These are phyloP conservation scores for Nebria brevicollis DNA, from an alignment of 2,888 invertebrate genomes.

Conservation along the genomic window DNA sequence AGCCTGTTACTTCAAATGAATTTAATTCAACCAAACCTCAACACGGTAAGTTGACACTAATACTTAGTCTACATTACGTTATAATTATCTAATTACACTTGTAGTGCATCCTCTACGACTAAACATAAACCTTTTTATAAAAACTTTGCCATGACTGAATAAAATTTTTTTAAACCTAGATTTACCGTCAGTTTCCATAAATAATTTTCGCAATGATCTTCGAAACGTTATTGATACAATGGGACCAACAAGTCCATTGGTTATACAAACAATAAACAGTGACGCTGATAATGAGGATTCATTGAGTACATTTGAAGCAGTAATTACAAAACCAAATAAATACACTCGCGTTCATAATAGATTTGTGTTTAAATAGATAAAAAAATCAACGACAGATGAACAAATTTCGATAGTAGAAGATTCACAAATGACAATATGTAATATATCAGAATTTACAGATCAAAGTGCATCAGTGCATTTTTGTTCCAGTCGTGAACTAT, in stretches of 20 bases:
- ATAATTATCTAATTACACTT: too few relatives aligned
- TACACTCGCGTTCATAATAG: constrained; percentile 40
- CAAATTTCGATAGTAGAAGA: constrained; percentile 13
- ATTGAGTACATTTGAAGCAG: constrained; percentile 10
- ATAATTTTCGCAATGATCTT: constrained; percentile 50
- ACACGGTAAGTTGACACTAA: constrained; percentile 6
- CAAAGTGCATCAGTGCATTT: background rate
- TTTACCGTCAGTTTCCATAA: constrained; percentile 33
- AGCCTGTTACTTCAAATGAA: background rate
- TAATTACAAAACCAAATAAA: constrained; percentile 35
- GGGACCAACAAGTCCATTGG: constrained; percentile 50
- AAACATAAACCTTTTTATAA: too few relatives aligned
- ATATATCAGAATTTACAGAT: constrained; percentile 23
- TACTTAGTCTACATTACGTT: too few relatives aligned
- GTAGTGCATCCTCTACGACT: too few relatives aligned
- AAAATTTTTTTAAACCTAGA: background rate
- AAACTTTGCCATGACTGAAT: too few relatives aligned
- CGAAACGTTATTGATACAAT: constrained; percentile 53
- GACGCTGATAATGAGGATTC: constrained; percentile 52
- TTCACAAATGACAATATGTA: constrained; percentile 25
- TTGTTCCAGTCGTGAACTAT: background rate
- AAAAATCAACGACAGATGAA: constrained; percentile 24
- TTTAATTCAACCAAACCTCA: background rate
- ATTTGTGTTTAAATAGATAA: background rate
- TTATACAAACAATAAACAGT: constrained; percentile 43